phyloP scores from a whole-genome alignment of 1,140 invertebrate species.

The Drosophila busckii region DNA sequence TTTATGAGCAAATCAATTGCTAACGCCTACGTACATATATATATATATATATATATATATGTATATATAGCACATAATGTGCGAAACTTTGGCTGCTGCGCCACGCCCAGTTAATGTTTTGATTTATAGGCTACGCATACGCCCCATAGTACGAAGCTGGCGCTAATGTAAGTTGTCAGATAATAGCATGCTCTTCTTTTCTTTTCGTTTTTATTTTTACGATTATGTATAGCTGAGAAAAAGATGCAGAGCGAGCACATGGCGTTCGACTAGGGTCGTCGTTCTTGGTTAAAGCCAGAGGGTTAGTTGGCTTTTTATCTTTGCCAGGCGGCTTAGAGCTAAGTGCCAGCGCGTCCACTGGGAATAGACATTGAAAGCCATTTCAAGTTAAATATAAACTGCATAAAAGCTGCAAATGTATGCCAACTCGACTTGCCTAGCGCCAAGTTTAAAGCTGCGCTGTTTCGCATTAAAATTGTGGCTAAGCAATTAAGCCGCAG shows the following conservation, averaged over 20 bases:
- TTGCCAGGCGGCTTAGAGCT: slow-evolving; percentile 34
- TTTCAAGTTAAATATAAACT: slow-evolving; percentile 15
- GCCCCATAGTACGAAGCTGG: slow-evolving; percentile 21
- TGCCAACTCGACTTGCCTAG: no score
- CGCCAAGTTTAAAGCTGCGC: no score
- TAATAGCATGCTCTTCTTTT: not conserved
- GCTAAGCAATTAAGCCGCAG: slow-evolving; percentile 27
- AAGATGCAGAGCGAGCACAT: not conserved
- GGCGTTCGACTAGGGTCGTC: no score
- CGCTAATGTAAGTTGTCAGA: no score
- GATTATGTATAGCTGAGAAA: slow-evolving; percentile 18
- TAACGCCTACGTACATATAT: no score
- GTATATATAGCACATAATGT: slow-evolving; percentile 18
- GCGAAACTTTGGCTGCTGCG: slow-evolving; percentile 2
- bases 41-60: no score
- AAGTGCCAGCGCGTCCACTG: slow-evolving; percentile 52
- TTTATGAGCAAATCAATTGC: slow-evolving; percentile 71
- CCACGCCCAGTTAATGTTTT: slow-evolving; percentile 71
- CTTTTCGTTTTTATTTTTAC: slow-evolving; percentile 25
- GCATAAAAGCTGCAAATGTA: no score
- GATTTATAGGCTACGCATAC: slow-evolving; percentile 56
- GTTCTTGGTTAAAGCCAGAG: no score
- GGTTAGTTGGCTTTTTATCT: not conserved
- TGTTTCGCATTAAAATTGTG: no score
- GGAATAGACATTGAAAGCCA: slow-evolving; percentile 65